Evolutionary conservation across 2,113 vertebrate species (phyloP), one percentile per base, ranked within the genome.

Genomic region (Raja brachyura): DNA sequence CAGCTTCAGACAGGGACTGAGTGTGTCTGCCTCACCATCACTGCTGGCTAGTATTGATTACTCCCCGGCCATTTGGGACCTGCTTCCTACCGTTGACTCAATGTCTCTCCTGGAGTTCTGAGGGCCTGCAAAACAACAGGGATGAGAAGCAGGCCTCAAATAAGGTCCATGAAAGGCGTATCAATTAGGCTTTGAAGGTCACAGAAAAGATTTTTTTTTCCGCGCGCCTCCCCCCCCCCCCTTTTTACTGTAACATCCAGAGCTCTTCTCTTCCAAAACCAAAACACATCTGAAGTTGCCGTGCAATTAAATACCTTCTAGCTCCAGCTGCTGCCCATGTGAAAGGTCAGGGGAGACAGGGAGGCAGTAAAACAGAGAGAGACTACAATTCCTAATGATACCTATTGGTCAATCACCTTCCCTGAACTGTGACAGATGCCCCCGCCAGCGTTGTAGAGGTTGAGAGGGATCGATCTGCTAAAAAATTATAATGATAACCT

Each of bases 221-320:
- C 93, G 83, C 93, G 93, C 77, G 93, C 13, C 39, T 93, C 83
- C 93, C 39, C 39, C 39, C 39, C 39, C 39, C 39, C 39, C n/a
- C n/a, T n/a, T 93, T 93, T 39, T 93, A 93, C 78, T 56, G 33
- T 92, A 63, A 70, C 90, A 93, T 95, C 94, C 94, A 81, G 94
- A 88, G 86, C 54, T 93, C 93, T 94, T 94, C 94, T 93, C 95
- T 95, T 96, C 96, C 94, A 97, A 97, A 96, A 95, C 96, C 97
- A 97, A 98, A 97, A 97, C 95, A 97, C 97, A 97, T 98, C 97
- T 96, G 96, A 98, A 97, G 97, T 96, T 97, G 97, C 96, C 94
- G 95, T 98, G 98, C 98, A 98, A 99, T 98, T 98, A 99, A 98
- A 97, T 97, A 97, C 98, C 97, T 98, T 95, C 96, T 66, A 66